Percentiles rank a stretch among this genome's conserved stretches.
Evolutionary conservation across 1,140 invertebrate genomes (phyloP).

Genomic region (Drosophila obscura): DNA sequence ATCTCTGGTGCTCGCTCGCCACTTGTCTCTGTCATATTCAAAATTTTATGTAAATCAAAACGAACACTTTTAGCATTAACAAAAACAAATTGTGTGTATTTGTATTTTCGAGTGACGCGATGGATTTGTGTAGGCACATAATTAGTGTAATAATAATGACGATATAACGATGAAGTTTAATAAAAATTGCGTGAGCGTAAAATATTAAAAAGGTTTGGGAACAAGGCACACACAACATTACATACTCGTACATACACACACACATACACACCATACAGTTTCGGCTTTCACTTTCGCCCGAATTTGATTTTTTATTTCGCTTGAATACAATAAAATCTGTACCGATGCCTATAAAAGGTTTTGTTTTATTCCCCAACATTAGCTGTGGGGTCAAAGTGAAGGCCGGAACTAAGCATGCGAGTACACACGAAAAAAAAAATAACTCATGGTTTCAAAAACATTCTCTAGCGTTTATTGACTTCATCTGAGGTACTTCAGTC

Average conservation of each 20-base stretch:
- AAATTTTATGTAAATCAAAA: slow-evolving; percentile 79
- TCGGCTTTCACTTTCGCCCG: slow-evolving; percentile 38
- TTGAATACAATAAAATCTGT: slow-evolving; percentile 38
- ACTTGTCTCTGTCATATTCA: slow-evolving; percentile 70
- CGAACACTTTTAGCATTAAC: slow-evolving; percentile 66
- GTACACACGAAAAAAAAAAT: slow-evolving; percentile 2
- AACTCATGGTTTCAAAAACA: slow-evolving; percentile 62
- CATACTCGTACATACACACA: slow-evolving; percentile 2
- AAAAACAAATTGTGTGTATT: slow-evolving; percentile 48
- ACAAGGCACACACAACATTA: slow-evolving; percentile 40
- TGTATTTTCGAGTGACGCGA: slow-evolving; percentile 55
- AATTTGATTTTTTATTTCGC: slow-evolving; percentile 13
- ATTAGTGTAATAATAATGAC: slow-evolving; percentile 71
- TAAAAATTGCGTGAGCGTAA: slow-evolving; percentile 71
- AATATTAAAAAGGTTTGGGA: slow-evolving; percentile 52
- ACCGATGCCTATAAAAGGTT: slow-evolving; percentile 28
- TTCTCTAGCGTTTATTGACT: slow-evolving; percentile 78
- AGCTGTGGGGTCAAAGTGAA: slow-evolving; percentile 31
- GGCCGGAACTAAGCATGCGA: slow-evolving; percentile 19
- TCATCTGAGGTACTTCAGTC: slow-evolving; percentile 82
- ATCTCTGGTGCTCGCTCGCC: slow-evolving; percentile 53
- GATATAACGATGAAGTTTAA: slow-evolving; percentile 63
- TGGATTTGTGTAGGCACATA: slow-evolving; percentile 77
- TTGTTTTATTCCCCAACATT: slow-evolving; percentile 33
- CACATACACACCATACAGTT: slow-evolving; percentile 27